Conservation (phyloP, 2,888 invertebrate species). For the Leucania comma region DNA sequence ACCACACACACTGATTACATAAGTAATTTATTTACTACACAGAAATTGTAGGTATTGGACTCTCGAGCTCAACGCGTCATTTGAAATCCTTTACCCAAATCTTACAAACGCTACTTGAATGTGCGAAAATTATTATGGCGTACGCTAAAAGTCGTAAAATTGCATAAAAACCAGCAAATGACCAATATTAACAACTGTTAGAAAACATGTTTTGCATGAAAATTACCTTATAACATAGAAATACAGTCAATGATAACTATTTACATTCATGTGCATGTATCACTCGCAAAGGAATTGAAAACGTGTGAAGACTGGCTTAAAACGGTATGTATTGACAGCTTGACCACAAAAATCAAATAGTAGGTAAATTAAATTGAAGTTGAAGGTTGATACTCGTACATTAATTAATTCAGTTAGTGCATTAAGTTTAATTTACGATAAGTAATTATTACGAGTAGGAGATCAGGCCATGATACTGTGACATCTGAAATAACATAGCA, state of each 20-base stretch:
- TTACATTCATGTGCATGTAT: slow-evolving; percentile 17
- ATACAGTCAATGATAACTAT: slow-evolving; percentile 23
- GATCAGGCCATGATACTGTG: background rate
- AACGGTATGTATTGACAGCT: slow-evolving; percentile 1
- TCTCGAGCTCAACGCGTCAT: background rate
- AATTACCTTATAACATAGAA: background rate
- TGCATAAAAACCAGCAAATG: slow-evolving; percentile 23
- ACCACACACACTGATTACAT: slow-evolving; percentile 16
- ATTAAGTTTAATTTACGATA: background rate
- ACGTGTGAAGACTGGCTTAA: slow-evolving; percentile 20
- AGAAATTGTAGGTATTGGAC: slow-evolving; percentile 29
- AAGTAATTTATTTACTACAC: slow-evolving; percentile 33
- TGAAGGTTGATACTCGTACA: too few species aligned
- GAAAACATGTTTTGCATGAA: slow-evolving; percentile 19
- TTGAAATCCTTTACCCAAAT: slow-evolving; percentile 10
- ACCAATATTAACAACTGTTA: slow-evolving; percentile 26
- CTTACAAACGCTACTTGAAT: background rate
- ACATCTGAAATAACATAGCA: too few species aligned
- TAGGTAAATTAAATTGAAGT: background rate
- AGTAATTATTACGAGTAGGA: background rate
- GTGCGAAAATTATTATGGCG: slow-evolving; percentile 13
- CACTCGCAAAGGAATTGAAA: slow-evolving; percentile 20
- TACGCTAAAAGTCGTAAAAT: slow-evolving; percentile 8
- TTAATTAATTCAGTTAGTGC: background rate
- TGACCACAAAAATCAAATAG: slow-evolving; percentile 14